These are phyloP conservation scores for Oxyscelio sp. DNA, from an alignment of 2,888 invertebrate genomes.

Conservation along the genomic window DNA sequence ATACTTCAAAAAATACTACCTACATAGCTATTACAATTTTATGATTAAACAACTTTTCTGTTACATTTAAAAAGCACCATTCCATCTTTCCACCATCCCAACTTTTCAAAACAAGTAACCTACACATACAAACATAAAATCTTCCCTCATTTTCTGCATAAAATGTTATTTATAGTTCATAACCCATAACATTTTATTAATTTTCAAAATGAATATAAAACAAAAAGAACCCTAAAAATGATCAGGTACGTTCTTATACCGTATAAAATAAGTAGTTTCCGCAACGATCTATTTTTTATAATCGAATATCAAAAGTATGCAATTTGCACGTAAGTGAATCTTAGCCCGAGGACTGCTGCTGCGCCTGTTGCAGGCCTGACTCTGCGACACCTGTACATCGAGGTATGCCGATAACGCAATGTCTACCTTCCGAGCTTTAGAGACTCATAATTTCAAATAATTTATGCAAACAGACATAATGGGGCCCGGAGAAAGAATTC, in stretches of 20 bases:
- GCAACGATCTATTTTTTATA: conserved; percentile 31
- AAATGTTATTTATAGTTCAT: conserved; percentile 28
- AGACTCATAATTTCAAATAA: conserved; percentile 43
- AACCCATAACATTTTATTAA: not conserved
- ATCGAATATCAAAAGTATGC: conserved; percentile 25
- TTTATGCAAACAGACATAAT: conserved; percentile 36
- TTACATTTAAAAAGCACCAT: too few species aligned
- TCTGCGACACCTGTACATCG: conserved; percentile 55
- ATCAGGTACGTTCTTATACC: not conserved
- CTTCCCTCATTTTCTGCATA: not conserved
- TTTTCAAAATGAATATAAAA: conserved; percentile 1
- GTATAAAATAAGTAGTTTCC: conserved; percentile 24
- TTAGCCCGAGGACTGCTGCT: conserved; percentile 27
- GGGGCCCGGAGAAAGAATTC: not conserved
- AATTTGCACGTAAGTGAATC: conserved; percentile 55
- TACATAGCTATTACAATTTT: too few species aligned
- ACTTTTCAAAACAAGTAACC: too few species aligned
- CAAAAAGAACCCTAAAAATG: conserved; percentile 1
- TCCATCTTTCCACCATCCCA: too few species aligned
- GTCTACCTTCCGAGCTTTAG: conserved; percentile 3
- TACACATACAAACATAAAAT: too few species aligned
- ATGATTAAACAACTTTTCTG: too few species aligned
- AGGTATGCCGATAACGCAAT: conserved; percentile 41
- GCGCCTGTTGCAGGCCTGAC: conserved; percentile 14
- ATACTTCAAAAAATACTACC: too few species aligned